A percentile compares a stretch with the other conserved stretches of the same genome.
phyloP scores from a whole-genome alignment of 2,888 invertebrate genomes.

The Leucophenga montana region DNA sequence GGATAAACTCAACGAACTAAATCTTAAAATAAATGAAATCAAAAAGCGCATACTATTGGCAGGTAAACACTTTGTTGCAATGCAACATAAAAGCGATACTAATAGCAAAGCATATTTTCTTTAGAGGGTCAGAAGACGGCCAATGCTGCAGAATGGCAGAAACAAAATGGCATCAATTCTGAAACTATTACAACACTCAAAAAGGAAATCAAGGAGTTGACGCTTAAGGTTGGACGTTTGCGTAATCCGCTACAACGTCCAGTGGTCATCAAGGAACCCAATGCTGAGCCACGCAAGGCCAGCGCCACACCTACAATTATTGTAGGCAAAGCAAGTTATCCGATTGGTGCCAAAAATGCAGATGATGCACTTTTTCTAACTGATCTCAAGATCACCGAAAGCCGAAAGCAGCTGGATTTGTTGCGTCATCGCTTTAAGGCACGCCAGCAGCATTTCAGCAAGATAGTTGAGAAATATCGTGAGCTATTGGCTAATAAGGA shows the following conservation, averaged over 20 bases:
- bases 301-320: constrained; percentile 62
- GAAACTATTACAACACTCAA: constrained; percentile 82
- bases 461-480: constrained; percentile 78
- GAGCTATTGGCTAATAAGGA: constrained; percentile 76
- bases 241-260: constrained; percentile 70
- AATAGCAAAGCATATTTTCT: constrained; percentile 41
- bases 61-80: constrained; percentile 74
- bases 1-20: constrained; percentile 72
- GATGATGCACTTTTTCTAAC: constrained; percentile 76
- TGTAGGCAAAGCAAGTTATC: constrained; percentile 70
- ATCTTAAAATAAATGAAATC: constrained; percentile 86
- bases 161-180: constrained; percentile 81
- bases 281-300: constrained; percentile 47
- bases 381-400: constrained; percentile 80
- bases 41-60: constrained; percentile 90
- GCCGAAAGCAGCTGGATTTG: constrained; percentile 82
- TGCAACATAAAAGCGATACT: neutral
- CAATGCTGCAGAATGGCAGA: constrained; percentile 85
- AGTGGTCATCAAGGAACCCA: constrained; percentile 62
- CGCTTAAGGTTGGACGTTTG: constrained; percentile 75
- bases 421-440: constrained; percentile 80
- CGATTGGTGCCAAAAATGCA: constrained; percentile 74
- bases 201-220: constrained; percentile 81
- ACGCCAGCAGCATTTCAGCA: constrained; percentile 76
- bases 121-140: constrained; percentile 90